phyloP scores from a whole-genome alignment of 2,113 vertebrate genomes.

The Ginglymostoma cirratum region DNA sequence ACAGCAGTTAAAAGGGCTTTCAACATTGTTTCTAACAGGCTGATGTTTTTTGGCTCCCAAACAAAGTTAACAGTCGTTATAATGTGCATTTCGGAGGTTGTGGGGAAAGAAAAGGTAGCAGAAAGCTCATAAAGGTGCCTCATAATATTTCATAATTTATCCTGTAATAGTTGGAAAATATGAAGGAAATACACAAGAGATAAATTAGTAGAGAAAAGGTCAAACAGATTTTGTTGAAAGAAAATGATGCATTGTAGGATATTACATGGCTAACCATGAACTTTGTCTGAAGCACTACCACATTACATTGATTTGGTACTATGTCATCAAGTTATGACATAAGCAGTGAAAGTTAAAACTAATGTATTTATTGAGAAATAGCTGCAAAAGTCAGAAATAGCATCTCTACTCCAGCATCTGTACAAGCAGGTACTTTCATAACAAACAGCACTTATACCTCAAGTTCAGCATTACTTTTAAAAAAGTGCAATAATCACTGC shows the following conservation, averaged over 20 bases:
- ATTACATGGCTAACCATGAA: background rate
- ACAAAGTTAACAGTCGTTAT: background rate
- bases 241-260: background rate
- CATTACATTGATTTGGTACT: background rate
- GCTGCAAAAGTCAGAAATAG: background rate
- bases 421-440: background rate
- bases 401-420: background rate
- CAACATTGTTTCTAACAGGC: background rate
- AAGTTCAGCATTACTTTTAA: background rate
- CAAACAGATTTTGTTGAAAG: background rate
- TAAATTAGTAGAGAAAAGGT: background rate
- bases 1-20: background rate
- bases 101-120: background rate
- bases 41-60: background rate
- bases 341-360: background rate
- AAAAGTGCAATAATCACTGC: background rate
- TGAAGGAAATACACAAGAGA: background rate
- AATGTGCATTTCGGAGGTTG: background rate
- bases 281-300: background rate
- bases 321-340: background rate
- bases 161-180: background rate
- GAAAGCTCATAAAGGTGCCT: background rate
- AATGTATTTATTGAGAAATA: background rate
- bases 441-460: background rate
- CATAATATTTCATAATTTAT: background rate